Evolutionary conservation across 2,113 vertebrate genomes (phyloP), one percentile per base, ranked within the genome.

Genomic region (Malurus elegans): DNA sequence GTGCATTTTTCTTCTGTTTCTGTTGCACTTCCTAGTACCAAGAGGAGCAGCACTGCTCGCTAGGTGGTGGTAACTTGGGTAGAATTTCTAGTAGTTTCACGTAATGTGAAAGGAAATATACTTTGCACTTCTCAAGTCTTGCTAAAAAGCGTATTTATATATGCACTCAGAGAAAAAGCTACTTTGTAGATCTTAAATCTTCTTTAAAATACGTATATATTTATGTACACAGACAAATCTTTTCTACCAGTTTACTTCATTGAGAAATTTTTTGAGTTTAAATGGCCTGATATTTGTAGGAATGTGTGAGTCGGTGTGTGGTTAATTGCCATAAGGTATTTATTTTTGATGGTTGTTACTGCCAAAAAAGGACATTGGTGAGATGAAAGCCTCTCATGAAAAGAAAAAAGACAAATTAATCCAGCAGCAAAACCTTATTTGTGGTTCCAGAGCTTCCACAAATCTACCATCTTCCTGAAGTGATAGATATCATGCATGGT

Each of bases 341-440:
- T 53, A 25, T 44, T 83, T 58, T 72, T 79, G 8, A 7, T 70
- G 8, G 6, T 10, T 38, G 0, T 28, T 83, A 7, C 8, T 79
- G 26, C 15, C 5, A 4, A 32, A 86, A 83, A 7, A 69, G 50
- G 1, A 7, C 6, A 6, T n/a, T 14, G 26, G 17, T 48, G 6
- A 70, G 58, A 42, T 42, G 0, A 19, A 14, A 51, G 2, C 5
- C 6, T 83, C 2, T 72, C 11, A 3, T 0, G 0, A 2, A 18
- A 14, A 42, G 32, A 4, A 2, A 42, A 12, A 8, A 19, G 40
- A 25, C 11, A 26, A 47, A 31, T 18, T 8, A 34, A 1, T 6
- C 8, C 32, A 65, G 6, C 6, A 42, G 26, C 7, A 74, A 47
- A 48, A 13, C 5, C 1, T 2, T 25, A 1, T 44, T 79, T 75